Conservation (phyloP, 2,113 vertebrate species). For the Laterallus jamaicensis region DNA sequence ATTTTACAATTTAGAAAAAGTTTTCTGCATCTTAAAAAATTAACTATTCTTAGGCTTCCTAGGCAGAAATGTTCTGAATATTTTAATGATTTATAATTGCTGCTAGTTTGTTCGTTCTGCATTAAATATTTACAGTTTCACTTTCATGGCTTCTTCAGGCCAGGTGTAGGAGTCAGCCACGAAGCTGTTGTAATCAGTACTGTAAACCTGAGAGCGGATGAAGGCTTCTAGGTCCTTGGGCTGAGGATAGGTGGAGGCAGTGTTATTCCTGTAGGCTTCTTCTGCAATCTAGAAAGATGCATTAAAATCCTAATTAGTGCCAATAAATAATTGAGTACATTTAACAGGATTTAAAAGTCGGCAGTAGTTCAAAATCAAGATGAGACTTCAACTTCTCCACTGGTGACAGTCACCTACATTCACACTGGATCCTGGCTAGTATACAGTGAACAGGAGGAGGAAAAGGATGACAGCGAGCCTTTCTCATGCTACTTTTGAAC, state of each 20-base stretch:
- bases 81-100: neutral
- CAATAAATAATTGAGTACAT: neutral
- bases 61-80: neutral
- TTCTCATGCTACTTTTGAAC: neutral
- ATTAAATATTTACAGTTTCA: constrained; percentile 81
- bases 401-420: neutral
- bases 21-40: constrained; percentile 65
- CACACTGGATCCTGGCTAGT: neutral
- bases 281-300: constrained; percentile 82
- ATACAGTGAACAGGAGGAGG: neutral
- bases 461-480: neutral
- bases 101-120: neutral
- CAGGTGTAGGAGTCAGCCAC: constrained; percentile 86
- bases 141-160: constrained; percentile 84
- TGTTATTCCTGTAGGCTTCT: constrained; percentile 85
- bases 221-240: constrained; percentile 87
- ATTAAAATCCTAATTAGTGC: neutral
- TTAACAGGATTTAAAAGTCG: neutral
- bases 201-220: constrained; percentile 84
- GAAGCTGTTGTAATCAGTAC: constrained; percentile 86
- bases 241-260: constrained; percentile 86
- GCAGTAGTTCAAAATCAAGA: neutral
- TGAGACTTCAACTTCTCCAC: neutral
- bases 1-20: constrained; percentile 59
- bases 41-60: constrained; percentile 26